Evolutionary conservation across 2,888 invertebrate species (phyloP), one percentile per base, ranked within the genome.

Genomic region (Liodrosophila aerea): DNA sequence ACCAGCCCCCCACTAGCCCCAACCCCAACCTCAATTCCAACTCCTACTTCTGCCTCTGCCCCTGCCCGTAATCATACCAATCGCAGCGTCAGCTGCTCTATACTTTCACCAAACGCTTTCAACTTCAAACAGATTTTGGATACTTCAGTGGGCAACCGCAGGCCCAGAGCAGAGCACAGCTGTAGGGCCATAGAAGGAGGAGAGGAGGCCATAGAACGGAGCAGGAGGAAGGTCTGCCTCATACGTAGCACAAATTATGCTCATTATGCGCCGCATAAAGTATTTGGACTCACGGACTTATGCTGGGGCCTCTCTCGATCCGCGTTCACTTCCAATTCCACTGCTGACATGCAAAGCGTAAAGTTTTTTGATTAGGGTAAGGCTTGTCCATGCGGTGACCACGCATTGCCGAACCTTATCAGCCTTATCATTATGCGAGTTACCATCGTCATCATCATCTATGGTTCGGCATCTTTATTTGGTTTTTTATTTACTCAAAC

Each of bases 121-220:
- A 77, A 85, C 85, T 82, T 78, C 78, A 78, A 78, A 82, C 83
- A 77, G 78, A 78, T 77, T 78, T 74, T 47, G 61, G 57, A 74
- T 82, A 81, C 78, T 59, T 67, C 65, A 67, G 60, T 77, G 82
- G 74, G 49, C 67, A 67, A 85, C 77, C 85, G 67, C 77, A 85
- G 49, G 47, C 45, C 18, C 22, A 29, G 13, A 1, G 40, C 7
- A 4, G 36, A n/a, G n/a, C 15, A 8, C 11, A 15, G 22, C 13
- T 8, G 29, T 2, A 8, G n/a, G 18, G n/a, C 5, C 29, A 9
- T 8, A 29, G 8, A 2, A 0, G 8, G 1, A 9, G 29, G 4
- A n/a, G 13, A 15, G 3, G 4, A 12, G 4, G 0, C 1, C 4
- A 5, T 34, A 31, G 7, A n/a, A n/a, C 4, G 7, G 13, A 44